These are phyloP conservation scores for Lipotes vexillifer DNA, from an alignment of 2,113 vertebrate genomes.

Conservation along the genomic window DNA sequence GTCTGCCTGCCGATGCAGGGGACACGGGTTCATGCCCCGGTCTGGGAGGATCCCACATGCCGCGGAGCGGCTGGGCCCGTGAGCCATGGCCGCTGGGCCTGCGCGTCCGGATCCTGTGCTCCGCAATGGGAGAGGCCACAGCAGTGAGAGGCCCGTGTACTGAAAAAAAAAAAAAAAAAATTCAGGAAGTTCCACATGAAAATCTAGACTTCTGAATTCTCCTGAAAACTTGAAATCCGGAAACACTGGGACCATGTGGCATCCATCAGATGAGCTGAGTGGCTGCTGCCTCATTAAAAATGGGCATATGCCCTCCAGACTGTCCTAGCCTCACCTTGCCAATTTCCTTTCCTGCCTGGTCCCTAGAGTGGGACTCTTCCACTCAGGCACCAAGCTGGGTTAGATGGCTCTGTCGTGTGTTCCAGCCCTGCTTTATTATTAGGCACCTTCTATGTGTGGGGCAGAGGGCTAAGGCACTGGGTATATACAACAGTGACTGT, in stretches of 20 bases:
- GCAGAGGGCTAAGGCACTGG: not conserved
- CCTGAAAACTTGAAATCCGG: not conserved
- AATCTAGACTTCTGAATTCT: not conserved
- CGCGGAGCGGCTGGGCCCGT: too few relatives aligned
- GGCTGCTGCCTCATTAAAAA: not conserved
- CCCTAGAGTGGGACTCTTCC: not conserved
- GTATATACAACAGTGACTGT: not conserved
- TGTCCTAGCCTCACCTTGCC: not conserved
- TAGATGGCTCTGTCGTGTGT: not conserved
- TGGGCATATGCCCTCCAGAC: not conserved
- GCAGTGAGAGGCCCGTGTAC: too few relatives aligned
- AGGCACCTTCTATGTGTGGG: not conserved
- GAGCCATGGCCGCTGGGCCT: too few relatives aligned
- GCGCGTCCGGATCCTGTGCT: too few relatives aligned
- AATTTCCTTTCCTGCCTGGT: not conserved
- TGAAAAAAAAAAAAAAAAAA: too few relatives aligned
- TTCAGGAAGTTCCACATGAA: not conserved
- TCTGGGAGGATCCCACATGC: too few relatives aligned
- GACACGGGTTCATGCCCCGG: too few relatives aligned
- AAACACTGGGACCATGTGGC: not conserved
- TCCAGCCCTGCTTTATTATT: not conserved
- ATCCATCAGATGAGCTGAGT: not conserved
- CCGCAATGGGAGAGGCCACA: too few relatives aligned
- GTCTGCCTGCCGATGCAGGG: too few relatives aligned
- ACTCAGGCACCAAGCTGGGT: not conserved